Evolutionary conservation across 2,113 vertebrate genomes (phyloP), one percentile per base, ranked within the genome.

Genomic region (Trogon surrucura): DNA sequence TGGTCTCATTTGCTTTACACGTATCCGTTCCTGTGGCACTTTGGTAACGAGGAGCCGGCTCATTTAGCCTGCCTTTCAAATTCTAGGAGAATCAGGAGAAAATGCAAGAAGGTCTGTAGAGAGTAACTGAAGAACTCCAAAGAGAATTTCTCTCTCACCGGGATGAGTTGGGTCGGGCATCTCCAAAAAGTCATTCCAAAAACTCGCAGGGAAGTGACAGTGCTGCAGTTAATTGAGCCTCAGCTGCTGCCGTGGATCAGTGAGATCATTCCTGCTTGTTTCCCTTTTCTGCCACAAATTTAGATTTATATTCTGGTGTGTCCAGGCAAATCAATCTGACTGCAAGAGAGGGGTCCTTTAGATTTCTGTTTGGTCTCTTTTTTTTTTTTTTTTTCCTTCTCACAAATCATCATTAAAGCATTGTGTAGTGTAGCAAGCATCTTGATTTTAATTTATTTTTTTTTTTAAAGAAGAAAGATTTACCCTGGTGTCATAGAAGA

Each of bases 121-220:
- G 22, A 25, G 32, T 26, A 50, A 20, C 21, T 20, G 12, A 17
- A 56, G 48, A 69, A 12, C n/a, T 56, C 19, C 30, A 30, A 67
- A 51, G 27, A 13, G 5, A 51, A 7, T 32, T 57, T 80, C 9
- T 74, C 17, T 16, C 41, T 70, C n/a, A 25, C n/a, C 14, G 13
- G 10, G 5, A 6, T 44, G 23, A 7, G 21, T 26, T 75, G 36
- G 21, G 45, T 44, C 32, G 8, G 38, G 9, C 26, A 21, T 60
- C 15, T 20, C 29, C 36, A 18, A 23, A 51, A 58, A 27, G 10
- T 17, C 36, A 16, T 58, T 64, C 45, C 50, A 16, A 71, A 64
- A 48, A 13, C 20, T 30, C 5, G 1, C 2, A 23, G 45, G 26
- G 48, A 30, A 12, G 5, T 9, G 15, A 16, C 9, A 2, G 17